These are phyloP conservation scores for Caranx ignobilis DNA, from an alignment of 2,113 vertebrate genomes.

Conservation along the genomic window DNA sequence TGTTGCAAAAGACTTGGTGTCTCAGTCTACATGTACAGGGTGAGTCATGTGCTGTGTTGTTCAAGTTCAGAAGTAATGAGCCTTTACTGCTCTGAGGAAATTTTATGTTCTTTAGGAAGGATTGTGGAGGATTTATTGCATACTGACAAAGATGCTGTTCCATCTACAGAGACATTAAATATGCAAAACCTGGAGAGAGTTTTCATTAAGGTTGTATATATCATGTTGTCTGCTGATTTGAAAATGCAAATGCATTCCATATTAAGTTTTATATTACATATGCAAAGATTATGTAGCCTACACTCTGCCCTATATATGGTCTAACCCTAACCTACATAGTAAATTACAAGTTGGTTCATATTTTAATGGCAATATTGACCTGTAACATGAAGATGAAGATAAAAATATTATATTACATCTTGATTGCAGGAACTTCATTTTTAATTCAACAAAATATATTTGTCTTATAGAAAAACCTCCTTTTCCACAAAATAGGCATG, in stretches of 20 bases:
- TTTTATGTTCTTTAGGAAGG: neutral
- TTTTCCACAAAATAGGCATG: no score
- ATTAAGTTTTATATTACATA: neutral
- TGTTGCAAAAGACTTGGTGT: constrained; percentile 4
- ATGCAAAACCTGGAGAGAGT: neutral
- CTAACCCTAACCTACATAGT: neutral
- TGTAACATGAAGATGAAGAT: neutral
- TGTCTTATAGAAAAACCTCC: neutral
- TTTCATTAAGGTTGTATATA: neutral
- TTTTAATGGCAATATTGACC: neutral
- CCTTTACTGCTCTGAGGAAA: neutral
- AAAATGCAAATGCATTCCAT: neutral
- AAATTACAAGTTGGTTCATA: neutral
- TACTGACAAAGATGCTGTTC: neutral
- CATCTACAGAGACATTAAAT: neutral
- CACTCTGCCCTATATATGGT: no score
- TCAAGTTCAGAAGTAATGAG: constrained; percentile 44
- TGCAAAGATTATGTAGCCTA: neutral
- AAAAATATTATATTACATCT: neutral
- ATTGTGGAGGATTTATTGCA: neutral
- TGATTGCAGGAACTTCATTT: neutral
- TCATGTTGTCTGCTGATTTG: neutral
- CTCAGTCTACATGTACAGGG: constrained; percentile 7
- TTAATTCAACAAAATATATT: no score
- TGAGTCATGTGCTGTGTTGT: constrained; percentile 20